phyloP scores from a whole-genome alignment of 2,113 vertebrate species.

The Struthidea cinerea region DNA sequence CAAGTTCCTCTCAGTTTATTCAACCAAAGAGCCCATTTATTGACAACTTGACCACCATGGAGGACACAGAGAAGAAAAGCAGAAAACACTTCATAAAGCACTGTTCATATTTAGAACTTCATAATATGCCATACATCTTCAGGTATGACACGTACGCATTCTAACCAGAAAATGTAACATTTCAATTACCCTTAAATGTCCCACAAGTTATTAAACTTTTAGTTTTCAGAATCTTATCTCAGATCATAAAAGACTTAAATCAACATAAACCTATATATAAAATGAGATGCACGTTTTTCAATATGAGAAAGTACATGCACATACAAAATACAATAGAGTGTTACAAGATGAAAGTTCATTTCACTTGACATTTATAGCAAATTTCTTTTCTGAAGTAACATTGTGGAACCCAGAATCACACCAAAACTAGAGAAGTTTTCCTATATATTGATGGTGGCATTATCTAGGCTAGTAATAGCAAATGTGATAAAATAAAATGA shows the following conservation, averaged over 20 bases:
- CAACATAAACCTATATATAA: not conserved
- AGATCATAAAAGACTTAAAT: conserved; percentile 3
- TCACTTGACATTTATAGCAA: not conserved
- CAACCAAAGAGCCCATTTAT: not conserved
- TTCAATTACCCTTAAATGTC: not conserved
- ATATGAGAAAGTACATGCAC: not conserved
- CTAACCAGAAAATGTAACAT: not conserved
- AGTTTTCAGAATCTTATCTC: conserved; percentile 3
- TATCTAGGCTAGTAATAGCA: not conserved
- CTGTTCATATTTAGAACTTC: not conserved
- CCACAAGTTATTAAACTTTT: not conserved
- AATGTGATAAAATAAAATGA: not conserved
- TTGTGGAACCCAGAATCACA: not conserved
- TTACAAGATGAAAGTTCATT: conserved; percentile 4
- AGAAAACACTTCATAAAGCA: conserved; percentile 3
- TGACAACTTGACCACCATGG: not conserved
- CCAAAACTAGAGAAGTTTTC: not conserved
- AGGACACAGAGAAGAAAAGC: not conserved
- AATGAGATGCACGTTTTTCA: conserved; percentile 3
- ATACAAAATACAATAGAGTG: not conserved
- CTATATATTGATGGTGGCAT: not conserved
- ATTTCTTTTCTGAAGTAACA: not conserved
- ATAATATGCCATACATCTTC: not conserved
- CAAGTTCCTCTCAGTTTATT: not conserved
- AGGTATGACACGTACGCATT: not conserved